Conservation (phyloP, 2,888 invertebrate species). For the Agriotes lineatus region DNA sequence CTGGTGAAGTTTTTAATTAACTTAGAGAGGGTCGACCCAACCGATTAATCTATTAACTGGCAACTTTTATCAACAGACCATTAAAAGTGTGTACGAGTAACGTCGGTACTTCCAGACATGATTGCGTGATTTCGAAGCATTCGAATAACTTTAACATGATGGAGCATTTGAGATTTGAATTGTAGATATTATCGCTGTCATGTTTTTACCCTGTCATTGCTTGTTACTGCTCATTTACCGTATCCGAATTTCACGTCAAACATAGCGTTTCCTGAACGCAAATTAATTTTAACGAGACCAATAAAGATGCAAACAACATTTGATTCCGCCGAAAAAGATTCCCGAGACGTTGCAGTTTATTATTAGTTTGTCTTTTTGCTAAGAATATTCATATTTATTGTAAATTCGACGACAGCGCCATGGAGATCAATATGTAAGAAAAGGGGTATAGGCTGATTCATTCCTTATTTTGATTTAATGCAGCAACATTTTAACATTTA, state of each 20-base stretch:
- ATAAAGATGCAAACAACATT: not conserved
- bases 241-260: slow-evolving; percentile 3
- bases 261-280: not conserved
- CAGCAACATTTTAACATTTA: too few relatives aligned
- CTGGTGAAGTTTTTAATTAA: too few relatives aligned
- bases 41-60: not conserved
- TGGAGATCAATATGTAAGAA: too few relatives aligned
- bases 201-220: slow-evolving; percentile 35
- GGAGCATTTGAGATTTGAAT: slow-evolving; percentile 25
- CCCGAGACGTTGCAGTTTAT: not conserved
- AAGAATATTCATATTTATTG: too few relatives aligned
- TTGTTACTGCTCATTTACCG: slow-evolving; percentile 22
- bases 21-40: not conserved
- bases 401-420: too few relatives aligned
- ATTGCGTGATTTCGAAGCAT: slow-evolving; percentile 39
- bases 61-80: not conserved
- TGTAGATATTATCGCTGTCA: slow-evolving; percentile 29
- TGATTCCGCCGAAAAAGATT: not conserved
- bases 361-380: not conserved
- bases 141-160: slow-evolving; percentile 37
- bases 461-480: too few relatives aligned
- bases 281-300: not conserved
- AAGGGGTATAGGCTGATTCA: too few relatives aligned
- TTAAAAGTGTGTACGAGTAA: not conserved
- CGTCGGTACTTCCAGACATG: slow-evolving; percentile 24